Conservation (phyloP, 1,140 invertebrate genomes). For the Pteromalus puparum region DNA sequence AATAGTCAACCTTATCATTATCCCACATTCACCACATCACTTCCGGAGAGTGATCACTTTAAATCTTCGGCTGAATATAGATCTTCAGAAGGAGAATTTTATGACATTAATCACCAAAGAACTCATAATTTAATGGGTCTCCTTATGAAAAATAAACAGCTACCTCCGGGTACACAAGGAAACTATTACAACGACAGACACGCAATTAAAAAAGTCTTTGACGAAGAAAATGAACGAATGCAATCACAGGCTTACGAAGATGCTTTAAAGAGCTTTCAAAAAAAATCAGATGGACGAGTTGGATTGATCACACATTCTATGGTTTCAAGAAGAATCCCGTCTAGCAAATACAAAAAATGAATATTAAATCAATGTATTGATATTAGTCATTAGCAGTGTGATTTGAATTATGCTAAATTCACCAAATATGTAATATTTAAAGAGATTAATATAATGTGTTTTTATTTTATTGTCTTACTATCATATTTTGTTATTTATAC, state of each 20-base stretch:
- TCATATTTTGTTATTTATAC: slow-evolving; percentile 11
- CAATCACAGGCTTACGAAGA: slow-evolving; percentile 55
- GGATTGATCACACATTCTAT: not conserved
- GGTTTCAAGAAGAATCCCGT: not conserved
- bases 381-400: slow-evolving; percentile 36
- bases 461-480: not conserved
- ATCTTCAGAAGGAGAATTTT: slow-evolving; percentile 53
- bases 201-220: slow-evolving; percentile 58
- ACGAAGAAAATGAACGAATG: slow-evolving; percentile 57
- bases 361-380: slow-evolving; percentile 1
- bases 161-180: slow-evolving; percentile 58
- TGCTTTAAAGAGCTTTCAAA: slow-evolving; percentile 54
- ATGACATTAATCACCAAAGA: slow-evolving; percentile 66
- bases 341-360: not conserved
- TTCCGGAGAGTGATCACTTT: slow-evolving; percentile 46
- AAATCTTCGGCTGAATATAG: slow-evolving; percentile 53
- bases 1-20: slow-evolving; percentile 53
- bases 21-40: slow-evolving; percentile 59
- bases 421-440: slow-evolving; percentile 43
- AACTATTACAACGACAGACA: slow-evolving; percentile 56
- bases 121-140: slow-evolving; percentile 69
- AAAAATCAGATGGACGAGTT: slow-evolving; percentile 56
- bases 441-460: not conserved
- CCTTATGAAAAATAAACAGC: slow-evolving; percentile 71
- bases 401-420: slow-evolving; percentile 10